Evolutionary conservation across 1,140 invertebrate species (phyloP).

Genomic region (Aphis craccivora): DNA sequence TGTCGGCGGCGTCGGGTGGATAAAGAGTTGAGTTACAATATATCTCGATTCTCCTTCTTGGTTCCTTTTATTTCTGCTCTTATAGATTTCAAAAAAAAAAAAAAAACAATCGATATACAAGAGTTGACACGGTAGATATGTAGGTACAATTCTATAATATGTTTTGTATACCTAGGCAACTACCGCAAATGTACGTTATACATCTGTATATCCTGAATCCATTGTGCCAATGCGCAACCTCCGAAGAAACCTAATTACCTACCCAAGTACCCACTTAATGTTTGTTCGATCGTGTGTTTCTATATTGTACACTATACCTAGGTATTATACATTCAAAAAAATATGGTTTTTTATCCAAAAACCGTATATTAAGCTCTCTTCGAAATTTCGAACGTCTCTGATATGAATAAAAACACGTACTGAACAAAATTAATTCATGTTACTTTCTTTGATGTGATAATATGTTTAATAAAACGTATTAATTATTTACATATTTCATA

Average conservation of each 20-base stretch:
- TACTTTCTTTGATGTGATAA: background rate
- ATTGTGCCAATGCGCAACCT: background rate
- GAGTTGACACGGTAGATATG: too few species aligned
- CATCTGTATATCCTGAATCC: too few species aligned
- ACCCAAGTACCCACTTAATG: background rate
- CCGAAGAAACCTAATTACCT: background rate
- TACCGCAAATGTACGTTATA: background rate
- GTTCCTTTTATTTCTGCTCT: background rate
- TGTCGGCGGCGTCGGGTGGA: background rate
- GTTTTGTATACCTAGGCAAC: too few species aligned
- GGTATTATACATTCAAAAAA: too few species aligned
- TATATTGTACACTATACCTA: too few species aligned
- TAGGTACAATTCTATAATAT: too few species aligned
- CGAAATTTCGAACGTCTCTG: background rate
- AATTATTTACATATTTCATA: background rate
- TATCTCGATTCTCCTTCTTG: background rate
- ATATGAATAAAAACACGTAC: background rate
- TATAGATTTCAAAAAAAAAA: background rate
- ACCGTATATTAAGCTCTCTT: background rate
- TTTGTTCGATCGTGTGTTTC: background rate
- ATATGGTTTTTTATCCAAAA: background rate
- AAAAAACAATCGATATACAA: background rate
- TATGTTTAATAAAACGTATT: background rate
- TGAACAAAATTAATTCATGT: too few species aligned
- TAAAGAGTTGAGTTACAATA: background rate